Percentiles rank a stretch among this genome's conserved stretches.
phyloP scores from a whole-genome alignment of 2,113 vertebrate genomes.

The Istiophorus platypterus region DNA sequence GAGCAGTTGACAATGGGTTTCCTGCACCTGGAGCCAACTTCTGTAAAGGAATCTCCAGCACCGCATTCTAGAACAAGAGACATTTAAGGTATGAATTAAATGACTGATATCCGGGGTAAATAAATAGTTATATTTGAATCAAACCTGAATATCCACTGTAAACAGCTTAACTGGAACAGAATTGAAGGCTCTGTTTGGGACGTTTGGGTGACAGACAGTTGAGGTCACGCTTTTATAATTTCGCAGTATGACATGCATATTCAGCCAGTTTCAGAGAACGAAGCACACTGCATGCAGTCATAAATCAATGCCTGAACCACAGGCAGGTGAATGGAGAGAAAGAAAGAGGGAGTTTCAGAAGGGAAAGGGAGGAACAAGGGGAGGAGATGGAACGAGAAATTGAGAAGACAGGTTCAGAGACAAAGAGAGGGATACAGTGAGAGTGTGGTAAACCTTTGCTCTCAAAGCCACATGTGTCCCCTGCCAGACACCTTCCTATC shows the following conservation, averaged over 20 bases:
- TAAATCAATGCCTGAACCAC: slow-evolving; percentile 65
- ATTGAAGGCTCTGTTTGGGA: slow-evolving; percentile 48
- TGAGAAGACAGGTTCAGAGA: slow-evolving; percentile 8
- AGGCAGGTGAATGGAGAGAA: slow-evolving; percentile 51
- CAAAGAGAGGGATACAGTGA: not conserved
- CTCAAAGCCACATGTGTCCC: slow-evolving; percentile 42
- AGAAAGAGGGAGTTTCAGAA: slow-evolving; percentile 2
- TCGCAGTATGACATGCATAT: slow-evolving; percentile 68
- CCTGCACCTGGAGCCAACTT: not conserved
- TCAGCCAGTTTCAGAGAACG: slow-evolving; percentile 55
- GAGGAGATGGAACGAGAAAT: slow-evolving; percentile 37
- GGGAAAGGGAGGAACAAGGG: slow-evolving; percentile 36
- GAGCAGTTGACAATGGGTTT: no score
- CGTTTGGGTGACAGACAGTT: slow-evolving; percentile 53
- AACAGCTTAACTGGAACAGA: slow-evolving; percentile 49
- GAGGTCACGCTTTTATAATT: slow-evolving; percentile 70
- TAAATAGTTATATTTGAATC: not conserved
- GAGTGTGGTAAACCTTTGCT: slow-evolving; percentile 14
- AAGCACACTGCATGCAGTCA: slow-evolving; percentile 46
- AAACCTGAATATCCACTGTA: not conserved
- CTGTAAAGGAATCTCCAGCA: no score
- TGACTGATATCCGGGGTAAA: not conserved
- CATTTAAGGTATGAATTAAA: not conserved
- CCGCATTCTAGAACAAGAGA: not conserved
- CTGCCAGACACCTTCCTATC: slow-evolving; percentile 39